Evolutionary conservation across 2,113 vertebrate species (phyloP).

Genomic region (Xiphophorus hellerii): DNA sequence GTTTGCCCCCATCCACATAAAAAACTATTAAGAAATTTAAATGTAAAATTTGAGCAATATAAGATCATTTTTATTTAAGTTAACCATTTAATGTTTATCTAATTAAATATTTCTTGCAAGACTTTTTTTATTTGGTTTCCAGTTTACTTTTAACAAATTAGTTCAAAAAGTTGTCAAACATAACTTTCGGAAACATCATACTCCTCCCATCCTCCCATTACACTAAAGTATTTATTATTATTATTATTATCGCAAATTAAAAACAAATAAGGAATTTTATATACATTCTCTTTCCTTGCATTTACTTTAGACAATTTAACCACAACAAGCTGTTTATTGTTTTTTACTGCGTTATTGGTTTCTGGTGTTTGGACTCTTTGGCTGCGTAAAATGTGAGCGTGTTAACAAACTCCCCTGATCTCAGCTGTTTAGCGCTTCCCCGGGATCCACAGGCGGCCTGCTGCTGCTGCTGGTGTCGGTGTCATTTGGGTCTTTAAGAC

Average conservation of each 20-base stretch:
- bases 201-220: background rate
- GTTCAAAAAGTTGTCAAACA: too few species aligned
- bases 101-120: too few species aligned
- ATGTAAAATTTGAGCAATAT: too few species aligned
- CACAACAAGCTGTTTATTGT: background rate
- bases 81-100: too few species aligned
- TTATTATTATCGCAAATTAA: background rate
- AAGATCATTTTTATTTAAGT: too few species aligned
- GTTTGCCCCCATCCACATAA: too few species aligned
- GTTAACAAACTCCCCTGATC: conserved; percentile 31
- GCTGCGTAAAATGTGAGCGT: conserved; percentile 34
- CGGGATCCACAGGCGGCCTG: conserved; percentile 7
- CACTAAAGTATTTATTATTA: background rate
- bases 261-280: background rate
- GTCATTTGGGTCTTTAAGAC: conserved; percentile 40
- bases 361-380: background rate
- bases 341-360: background rate
- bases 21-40: too few species aligned
- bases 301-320: background rate
- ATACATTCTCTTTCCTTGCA: conserved; percentile 3
- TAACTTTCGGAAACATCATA: background rate
- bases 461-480: background rate
- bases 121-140: too few species aligned
- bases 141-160: too few species aligned
- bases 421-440: conserved; percentile 37